Base-by-base conservation (phyloP, 2,888 invertebrate species). In the Seira ritae region DNA sequence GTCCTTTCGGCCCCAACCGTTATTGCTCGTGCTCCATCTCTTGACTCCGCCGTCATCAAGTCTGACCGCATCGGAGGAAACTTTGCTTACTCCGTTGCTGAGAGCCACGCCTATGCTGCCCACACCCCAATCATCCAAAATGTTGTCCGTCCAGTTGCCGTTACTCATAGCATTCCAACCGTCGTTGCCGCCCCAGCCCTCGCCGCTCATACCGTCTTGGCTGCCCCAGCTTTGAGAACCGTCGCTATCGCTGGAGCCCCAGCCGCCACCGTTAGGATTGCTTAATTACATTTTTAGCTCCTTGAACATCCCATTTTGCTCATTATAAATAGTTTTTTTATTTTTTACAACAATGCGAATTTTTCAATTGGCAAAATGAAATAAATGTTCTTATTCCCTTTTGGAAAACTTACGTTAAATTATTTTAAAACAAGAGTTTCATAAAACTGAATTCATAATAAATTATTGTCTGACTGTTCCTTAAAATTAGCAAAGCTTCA, bases 61-160 rank as follows among this genome's bases (percentile, higher is more conserved):
- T 91, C 91, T 46, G 91, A 92, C 86, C 90, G 92, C 37, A 88
- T 92, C 78, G 92, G 92, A 75, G 92, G 92, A 82, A 92, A 92
- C 90, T 93, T 93, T 90, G 92, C 92, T 55, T 93, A 93, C 90
- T 92, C 91, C 88, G 91, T 92, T 66, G 90, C 91, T 69, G 92
- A 92, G 90, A 91, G 91, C 84, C 92, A 92, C 88, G 92, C 92
- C 20, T 92, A 92, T 89, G 90, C 91, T 79, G 90, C 91, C 37
- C 89, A 91, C 86, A 89, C 90, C 85, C 92, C 92, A 77, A 89
- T 91, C 65, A 90, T 92, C 77, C 87, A 88, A 84, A 89, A 90
- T 84, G 90, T 91, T 17, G 89, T 89, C 70, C 88, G 89, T 60
- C 91, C 91, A 73, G 90, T 91, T 55, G 91, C 90, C 80, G 90